Evolutionary conservation across 2,888 invertebrate species (phyloP), one percentile per base, ranked within the genome.

Genomic region (Piscicola geometra): DNA sequence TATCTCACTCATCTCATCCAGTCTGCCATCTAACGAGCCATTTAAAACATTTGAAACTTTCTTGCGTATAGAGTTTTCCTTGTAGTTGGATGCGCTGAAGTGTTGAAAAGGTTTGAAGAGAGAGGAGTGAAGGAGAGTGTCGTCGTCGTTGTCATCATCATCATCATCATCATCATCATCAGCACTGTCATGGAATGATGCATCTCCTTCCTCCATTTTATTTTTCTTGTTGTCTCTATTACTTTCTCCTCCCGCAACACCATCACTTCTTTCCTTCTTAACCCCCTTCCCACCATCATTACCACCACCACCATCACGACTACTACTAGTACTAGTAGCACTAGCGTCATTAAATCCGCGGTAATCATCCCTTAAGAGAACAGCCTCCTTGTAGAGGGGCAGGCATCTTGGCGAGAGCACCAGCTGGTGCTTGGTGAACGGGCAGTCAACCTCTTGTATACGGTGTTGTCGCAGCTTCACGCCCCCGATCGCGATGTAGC

Each of bases 381-480:
- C 21, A 52, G 71, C 71, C 28, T 71, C 71, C 2, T 50, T 32
- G 32, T 71, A 71, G 25, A 71, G 71, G 18, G 52, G 71, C 28
- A 71, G 71, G 25, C 71, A 71, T 30, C 28, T 50, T 0, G 47
- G 15, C 25, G 52, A 41, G 0, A 52, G 71, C 15, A 71, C 30
- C 28, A 71, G 71, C 28, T 73, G 64, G 33, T 35, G 33, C 1
- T 64, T 64, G 33, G 33, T 21, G 1, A n/a, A 0, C 30, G 60
- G 12, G 73, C 83, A 84, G 1, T 72, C 50, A 25, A 79, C 77
- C 5, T 78, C 77, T 2, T 52, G 74, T 0, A 81, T 79, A n/a
- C 81, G 80, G 35, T 82, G 77, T 71, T 83, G 83, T 21, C 84
- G 80, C 1, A 85, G 68, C 36, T 82, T 81, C 21, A 83, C 80